Evolutionary conservation across 2,888 invertebrate species (phyloP), one percentile per base, ranked within the genome.

Genomic region (Epsilonema sp.): DNA sequence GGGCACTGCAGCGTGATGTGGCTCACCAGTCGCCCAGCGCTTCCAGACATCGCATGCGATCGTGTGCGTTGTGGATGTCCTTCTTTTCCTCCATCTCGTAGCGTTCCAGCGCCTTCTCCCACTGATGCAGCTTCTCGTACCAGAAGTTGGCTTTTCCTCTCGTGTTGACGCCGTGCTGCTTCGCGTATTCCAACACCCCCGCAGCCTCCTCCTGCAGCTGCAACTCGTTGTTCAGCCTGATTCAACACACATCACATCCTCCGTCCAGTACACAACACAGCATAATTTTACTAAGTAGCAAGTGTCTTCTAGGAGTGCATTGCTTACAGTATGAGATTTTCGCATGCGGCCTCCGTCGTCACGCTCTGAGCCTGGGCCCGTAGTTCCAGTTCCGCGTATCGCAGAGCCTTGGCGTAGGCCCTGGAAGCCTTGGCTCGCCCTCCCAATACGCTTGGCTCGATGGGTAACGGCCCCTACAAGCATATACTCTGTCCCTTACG

Each of bases 121-220:
- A 99, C 64, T 92, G 89, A 67, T 97, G 92, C 1, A 97, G 71
- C 67, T 97, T 94, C 65, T 97, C 97, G 66, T 92, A 92, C 97
- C 97, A 97, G 5, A 86, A 75, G 42, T 92, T 31, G 8, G 8
- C 31, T 25, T n/a, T 40, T 20, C 38, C 19, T 31, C 31, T 16
- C 22, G 52, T 53, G 48, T 48, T 43, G 52, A 60, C 56, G 8
- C 49, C 41, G 21, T 51, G 47, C 37, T 49, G 39, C 42, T 58
- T 56, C 2, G 87, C 87, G 61, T 84, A 80, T 59, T 84, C 82
- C 2, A 97, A 59, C 1, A 73, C 71, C 46, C 94, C 94, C 59
- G 86, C 84, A 0, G 97, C 94, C 0, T 94, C 92, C 67, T 97
- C 97, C 52, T 90, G 86, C 63, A 94, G 92, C 63, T 94, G 92